Evolutionary conservation across 2,797 vertebrate genomes (phyloP).

Genomic region (Darevskia nairensis): DNA sequence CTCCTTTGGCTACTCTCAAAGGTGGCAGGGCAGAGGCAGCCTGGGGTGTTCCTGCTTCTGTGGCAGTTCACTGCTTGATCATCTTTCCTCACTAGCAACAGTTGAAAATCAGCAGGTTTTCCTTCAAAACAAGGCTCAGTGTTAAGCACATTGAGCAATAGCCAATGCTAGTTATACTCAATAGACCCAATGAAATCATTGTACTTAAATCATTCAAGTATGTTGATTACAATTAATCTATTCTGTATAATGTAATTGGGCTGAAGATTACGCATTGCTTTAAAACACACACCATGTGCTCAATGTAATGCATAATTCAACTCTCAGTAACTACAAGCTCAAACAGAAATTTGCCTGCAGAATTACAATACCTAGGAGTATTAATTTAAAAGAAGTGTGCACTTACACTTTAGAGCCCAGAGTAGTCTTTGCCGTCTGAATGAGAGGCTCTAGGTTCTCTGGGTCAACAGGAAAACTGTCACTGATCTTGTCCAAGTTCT

Average conservation of each 20-base stretch:
- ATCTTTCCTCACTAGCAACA: not conserved
- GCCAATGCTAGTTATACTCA: too few species aligned
- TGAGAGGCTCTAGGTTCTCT: conserved; percentile 88
- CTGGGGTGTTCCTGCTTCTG: too few species aligned
- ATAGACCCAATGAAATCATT: too few species aligned
- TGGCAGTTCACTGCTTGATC: not conserved
- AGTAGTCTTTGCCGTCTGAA: conserved; percentile 98
- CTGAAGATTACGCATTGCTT: too few species aligned
- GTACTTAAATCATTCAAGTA: too few species aligned
- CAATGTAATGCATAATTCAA: too few species aligned
- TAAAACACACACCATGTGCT: too few species aligned
- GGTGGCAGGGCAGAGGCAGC: not conserved
- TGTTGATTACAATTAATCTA: too few species aligned
- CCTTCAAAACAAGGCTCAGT: not conserved
- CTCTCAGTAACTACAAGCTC: not conserved
- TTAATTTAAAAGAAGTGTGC: not conserved
- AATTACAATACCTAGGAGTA: not conserved
- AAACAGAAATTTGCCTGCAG: not conserved
- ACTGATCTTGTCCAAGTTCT: conserved; percentile 91
- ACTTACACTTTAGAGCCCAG: conserved; percentile 98
- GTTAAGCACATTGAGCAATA: too few species aligned
- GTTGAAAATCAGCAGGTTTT: not conserved
- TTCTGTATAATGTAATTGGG: too few species aligned
- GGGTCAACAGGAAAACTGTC: conserved; percentile 91
- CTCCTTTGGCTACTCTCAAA: not conserved